These are phyloP conservation scores for Lathamus discolor DNA, from an alignment of 2,113 vertebrate genomes.

Conservation along the genomic window DNA sequence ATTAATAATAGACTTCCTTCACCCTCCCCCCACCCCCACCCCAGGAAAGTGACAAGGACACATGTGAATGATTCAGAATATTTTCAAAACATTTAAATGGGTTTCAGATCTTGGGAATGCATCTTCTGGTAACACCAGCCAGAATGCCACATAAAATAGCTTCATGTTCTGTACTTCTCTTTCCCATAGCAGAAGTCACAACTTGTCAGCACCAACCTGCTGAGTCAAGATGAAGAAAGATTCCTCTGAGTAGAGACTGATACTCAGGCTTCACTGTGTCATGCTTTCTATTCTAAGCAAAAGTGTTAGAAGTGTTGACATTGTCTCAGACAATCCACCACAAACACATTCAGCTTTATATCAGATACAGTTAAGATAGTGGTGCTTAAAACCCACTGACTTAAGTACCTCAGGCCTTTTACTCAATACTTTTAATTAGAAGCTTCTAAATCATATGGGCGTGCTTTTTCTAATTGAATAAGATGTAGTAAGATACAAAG, in stretches of 20 bases:
- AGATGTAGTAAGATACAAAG: neutral
- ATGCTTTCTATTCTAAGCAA: neutral
- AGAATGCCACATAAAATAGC: neutral
- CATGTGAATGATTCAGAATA: neutral
- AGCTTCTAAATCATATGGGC: neutral
- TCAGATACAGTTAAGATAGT: neutral
- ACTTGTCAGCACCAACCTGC: neutral
- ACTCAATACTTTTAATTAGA: neutral
- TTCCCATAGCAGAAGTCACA: neutral
- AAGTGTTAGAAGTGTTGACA: neutral
- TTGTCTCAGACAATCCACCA: neutral
- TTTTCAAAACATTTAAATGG: neutral
- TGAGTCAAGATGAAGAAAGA: neutral
- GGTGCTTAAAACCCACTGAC: neutral
- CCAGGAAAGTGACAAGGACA: neutral
- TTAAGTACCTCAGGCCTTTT: neutral
- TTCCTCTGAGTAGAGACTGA: neutral
- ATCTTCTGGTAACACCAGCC: neutral
- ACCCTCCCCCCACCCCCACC: neutral
- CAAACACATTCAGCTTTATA: neutral
- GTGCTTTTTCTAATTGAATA: neutral
- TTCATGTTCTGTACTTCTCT: neutral
- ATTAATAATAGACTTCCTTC: neutral
- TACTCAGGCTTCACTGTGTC: neutral
- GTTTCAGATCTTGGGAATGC: neutral